Evolutionary conservation across 1,140 invertebrate species (phyloP), one percentile per base, ranked within the genome.

Genomic region (Akabosia matsudoensis): DNA sequence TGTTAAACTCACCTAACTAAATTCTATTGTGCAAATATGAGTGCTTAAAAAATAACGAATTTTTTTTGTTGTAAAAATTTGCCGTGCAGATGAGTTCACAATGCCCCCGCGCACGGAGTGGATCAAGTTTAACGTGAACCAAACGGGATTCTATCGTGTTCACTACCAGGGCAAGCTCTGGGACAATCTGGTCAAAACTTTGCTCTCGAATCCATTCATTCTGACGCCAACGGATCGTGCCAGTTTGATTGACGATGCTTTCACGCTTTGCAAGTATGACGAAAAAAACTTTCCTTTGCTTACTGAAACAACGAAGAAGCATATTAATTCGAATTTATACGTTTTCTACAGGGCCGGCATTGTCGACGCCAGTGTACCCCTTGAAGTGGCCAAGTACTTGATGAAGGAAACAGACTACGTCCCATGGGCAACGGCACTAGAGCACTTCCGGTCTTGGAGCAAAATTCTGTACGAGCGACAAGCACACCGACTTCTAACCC

Each of bases 51-150:
- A n/a, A n/a, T 45, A 52, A 79, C 78, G 45, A 70, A 26, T 80
- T 76, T 83, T 84, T 85, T 75, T 82, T 91, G 90, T 89, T 1
- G 88, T 87, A 51, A 51, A 13, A 51, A 56, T 91, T 92, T 78
- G 89, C 91, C 80, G 85, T 91, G 18, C 67, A 82, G 80, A 78
- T 37, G 79, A 80, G 26, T 83, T 85, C 51, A 67, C 78, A 33
- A 76, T 85, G 61, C 26, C 26, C 14, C 73, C 76, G 4, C 76
- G 82, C 54, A 86, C 90, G 0, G 87, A 90, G 54, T 96, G 93
- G 91, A 89, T 96, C 56, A 95, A 95, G 85, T 90, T 91, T 30
- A 96, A 96, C 85, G 88, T 92, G n/a, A 92, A 93, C 82, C 91
- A 93, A 84, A 90, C 89, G 22, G 93, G 94, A 0, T 95, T 94